These are phyloP conservation scores for Eilema griseolum DNA, from an alignment of 2,888 invertebrate species.

Conservation along the genomic window DNA sequence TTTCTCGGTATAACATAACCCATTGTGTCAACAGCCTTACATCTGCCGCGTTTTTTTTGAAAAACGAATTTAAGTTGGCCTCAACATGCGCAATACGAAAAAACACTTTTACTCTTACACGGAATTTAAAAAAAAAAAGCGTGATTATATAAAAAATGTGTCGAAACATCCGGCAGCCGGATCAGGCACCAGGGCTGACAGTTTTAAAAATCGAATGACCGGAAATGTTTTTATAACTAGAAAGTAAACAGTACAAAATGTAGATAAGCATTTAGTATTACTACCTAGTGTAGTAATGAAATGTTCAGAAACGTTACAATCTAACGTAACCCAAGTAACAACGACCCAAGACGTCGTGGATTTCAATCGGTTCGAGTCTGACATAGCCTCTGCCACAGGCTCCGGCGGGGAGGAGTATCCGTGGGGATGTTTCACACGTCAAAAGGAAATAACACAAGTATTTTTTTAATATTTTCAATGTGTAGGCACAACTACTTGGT, in stretches of 20 bases:
- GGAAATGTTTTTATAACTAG: not conserved
- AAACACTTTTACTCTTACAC: conserved; percentile 68
- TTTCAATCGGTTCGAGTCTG: too few relatives aligned
- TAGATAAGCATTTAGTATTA: not conserved
- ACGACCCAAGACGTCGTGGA: too few relatives aligned
- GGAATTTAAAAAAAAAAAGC: conserved; percentile 53
- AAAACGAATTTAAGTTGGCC: conserved; percentile 30
- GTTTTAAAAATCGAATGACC: conserved; percentile 3
- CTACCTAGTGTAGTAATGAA: not conserved
- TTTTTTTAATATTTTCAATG: too few relatives aligned
- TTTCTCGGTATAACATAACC: conserved; percentile 37
- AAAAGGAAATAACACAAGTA: too few relatives aligned
- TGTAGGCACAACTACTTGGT: too few relatives aligned
- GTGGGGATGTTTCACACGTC: too few relatives aligned
- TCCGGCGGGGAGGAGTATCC: too few relatives aligned
- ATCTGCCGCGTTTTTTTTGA: conserved; percentile 50
- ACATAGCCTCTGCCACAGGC: too few relatives aligned
- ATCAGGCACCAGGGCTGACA: conserved; percentile 36
- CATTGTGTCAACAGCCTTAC: conserved; percentile 39
- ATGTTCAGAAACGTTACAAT: too few relatives aligned
- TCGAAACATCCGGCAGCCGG: conserved; percentile 43
- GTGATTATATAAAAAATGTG: conserved; percentile 44
- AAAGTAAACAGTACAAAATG: not conserved
- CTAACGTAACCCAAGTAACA: too few relatives aligned
- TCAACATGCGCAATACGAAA: conserved; percentile 44